A percentile compares a stretch with the other conserved stretches of the same genome.
Evolutionary conservation across 2,797 vertebrate genomes (phyloP).

Genomic region (Tenualosa ilisha): DNA sequence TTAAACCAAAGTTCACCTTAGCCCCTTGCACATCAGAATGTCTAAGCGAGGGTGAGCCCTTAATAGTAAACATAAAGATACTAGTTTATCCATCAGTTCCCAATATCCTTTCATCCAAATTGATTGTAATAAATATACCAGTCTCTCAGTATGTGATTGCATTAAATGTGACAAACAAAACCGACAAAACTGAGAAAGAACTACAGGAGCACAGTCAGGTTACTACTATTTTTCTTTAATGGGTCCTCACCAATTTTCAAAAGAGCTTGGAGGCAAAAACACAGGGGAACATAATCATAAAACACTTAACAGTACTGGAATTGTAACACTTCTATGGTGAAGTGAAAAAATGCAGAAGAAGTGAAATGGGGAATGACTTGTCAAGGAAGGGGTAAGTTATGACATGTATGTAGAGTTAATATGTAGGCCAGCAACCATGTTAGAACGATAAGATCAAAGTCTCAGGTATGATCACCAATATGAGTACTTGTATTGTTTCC

Average conservation of each 20-base stretch:
- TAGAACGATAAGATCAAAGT: background rate
- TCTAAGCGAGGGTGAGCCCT: background rate
- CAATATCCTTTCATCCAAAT: background rate
- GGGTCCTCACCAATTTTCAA: background rate
- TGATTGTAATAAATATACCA: background rate
- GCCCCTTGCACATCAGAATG: background rate
- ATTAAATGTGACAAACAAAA: no score
- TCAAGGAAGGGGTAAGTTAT: background rate
- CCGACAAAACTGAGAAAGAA: background rate
- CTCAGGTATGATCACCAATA: background rate
- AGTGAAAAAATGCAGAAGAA: background rate
- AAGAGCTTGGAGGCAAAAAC: conserved; percentile 9
- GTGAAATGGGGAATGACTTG: background rate
- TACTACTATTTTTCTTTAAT: background rate
- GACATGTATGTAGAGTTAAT: background rate
- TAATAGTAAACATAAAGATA: background rate
- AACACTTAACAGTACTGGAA: conserved; percentile 16
- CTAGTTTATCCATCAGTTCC: background rate
- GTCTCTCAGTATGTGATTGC: no score
- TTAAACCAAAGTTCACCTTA: conserved; percentile 22
- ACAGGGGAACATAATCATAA: conserved; percentile 9
- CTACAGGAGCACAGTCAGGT: background rate
- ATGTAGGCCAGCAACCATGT: background rate
- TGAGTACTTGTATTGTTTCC: background rate
- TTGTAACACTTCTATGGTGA: background rate